Percentiles rank a stretch among this genome's conserved stretches.
These are phyloP conservation scores for Lasioglossum morio DNA, from an alignment of 2,888 invertebrate genomes.

Conservation along the genomic window DNA sequence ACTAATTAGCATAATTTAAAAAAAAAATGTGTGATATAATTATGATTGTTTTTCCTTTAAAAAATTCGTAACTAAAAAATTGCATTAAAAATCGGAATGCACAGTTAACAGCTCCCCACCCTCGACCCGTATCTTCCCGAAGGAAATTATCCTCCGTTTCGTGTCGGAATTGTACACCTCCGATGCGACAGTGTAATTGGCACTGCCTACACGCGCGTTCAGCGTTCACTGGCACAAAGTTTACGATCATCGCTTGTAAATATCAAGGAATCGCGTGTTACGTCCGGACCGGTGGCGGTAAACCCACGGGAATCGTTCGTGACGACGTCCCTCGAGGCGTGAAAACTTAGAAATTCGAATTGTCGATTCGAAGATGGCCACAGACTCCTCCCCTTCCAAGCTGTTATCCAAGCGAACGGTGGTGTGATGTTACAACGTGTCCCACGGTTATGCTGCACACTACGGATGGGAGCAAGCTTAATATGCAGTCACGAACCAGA, in stretches of 20 bases:
- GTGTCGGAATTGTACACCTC: slow-evolving; percentile 1
- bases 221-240: background rate
- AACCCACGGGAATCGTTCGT: background rate
- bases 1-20: background rate
- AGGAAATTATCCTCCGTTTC: background rate
- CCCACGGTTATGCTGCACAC: slow-evolving; percentile 39
- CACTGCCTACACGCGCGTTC: background rate
- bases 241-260: slow-evolving; percentile 14
- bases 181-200: slow-evolving; percentile 3
- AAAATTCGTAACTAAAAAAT: background rate
- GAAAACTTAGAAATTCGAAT: slow-evolving; percentile 20
- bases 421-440: slow-evolving; percentile 52
- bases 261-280: background rate
- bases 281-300: background rate
- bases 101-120: background rate
- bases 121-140: background rate
- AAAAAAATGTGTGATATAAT: background rate
- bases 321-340: slow-evolving; percentile 26
- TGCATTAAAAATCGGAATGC: background rate
- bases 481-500: background rate
- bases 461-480: background rate
- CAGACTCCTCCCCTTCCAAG: slow-evolving; percentile 16
- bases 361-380: background rate
- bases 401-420: slow-evolving; percentile 52
- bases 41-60: background rate